These are phyloP conservation scores for Carapus acus DNA, from an alignment of 2,797 vertebrate genomes.

Conservation along the genomic window DNA sequence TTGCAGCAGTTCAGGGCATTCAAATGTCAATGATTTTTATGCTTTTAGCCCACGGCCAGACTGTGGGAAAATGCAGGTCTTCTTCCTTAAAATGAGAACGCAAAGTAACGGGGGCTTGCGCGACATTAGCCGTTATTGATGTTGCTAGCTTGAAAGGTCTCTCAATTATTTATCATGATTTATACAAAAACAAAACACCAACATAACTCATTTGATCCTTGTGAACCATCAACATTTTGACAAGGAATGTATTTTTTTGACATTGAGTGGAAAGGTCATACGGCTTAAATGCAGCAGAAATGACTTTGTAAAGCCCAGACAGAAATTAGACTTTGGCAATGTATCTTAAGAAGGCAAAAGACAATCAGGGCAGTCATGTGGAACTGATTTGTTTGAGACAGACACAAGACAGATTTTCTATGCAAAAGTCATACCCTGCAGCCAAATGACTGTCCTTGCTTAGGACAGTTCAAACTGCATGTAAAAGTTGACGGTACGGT, in stretches of 20 bases:
- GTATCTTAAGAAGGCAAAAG: slow-evolving; percentile 27
- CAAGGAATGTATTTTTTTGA: background rate
- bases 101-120: too few species aligned
- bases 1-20: background rate
- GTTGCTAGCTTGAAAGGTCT: too few species aligned
- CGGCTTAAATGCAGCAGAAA: background rate
- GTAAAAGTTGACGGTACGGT: slow-evolving; percentile 8
- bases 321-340: slow-evolving; percentile 10
- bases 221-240: background rate
- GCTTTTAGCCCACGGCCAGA: background rate
- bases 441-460: slow-evolving; percentile 16
- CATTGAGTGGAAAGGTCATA: slow-evolving; percentile 1
- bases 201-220: too few species aligned
- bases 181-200: too few species aligned
- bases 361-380: slow-evolving; percentile 31
- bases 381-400: slow-evolving; percentile 34
- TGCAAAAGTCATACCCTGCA: slow-evolving; percentile 24
- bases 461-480: slow-evolving; percentile 32
- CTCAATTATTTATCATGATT: too few species aligned
- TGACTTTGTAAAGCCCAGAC: slow-evolving; percentile 1
- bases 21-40: background rate
- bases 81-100: background rate
- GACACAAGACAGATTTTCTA: slow-evolving; percentile 48
- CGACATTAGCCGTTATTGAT: too few species aligned
- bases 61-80: background rate